Conservation (phyloP, 1,140 invertebrate genomes). For the Sminthurinus signatus region DNA sequence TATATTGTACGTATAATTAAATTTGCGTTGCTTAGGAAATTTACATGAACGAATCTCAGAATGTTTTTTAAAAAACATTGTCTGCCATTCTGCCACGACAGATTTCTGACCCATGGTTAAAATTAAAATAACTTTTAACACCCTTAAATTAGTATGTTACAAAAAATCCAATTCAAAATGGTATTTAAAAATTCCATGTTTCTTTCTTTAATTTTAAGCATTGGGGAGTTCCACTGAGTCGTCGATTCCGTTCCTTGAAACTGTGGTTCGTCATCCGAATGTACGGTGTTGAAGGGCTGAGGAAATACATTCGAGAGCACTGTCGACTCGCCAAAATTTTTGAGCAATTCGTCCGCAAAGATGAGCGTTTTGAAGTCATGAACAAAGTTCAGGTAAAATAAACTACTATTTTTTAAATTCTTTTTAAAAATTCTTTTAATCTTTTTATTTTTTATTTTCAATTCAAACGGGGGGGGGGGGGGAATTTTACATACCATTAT, state of each 20-base stretch:
- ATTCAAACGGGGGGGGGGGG: too few species aligned
- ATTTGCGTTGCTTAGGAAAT: too few species aligned
- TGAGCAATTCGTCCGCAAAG: conserved; percentile 72
- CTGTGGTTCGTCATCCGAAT: conserved; percentile 94
- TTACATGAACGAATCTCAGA: too few species aligned
- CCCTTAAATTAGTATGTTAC: not conserved
- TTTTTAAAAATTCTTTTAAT: too few species aligned
- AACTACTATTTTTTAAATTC: too few species aligned
- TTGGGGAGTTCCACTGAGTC: conserved; percentile 93
- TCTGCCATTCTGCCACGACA: too few species aligned
- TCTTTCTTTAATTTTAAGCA: conserved; percentile 55
- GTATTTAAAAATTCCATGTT: not conserved
- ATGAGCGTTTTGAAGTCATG: conserved; percentile 87
- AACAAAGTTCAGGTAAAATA: conserved; percentile 83
- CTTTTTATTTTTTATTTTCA: too few species aligned
- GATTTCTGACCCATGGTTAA: too few species aligned
- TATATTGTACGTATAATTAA: too few species aligned
- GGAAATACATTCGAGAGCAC: conserved; percentile 87
- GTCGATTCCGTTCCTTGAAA: conserved; percentile 84
- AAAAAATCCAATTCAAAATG: not conserved
- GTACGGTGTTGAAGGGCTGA: conserved; percentile 88
- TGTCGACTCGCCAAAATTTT: conserved; percentile 89
- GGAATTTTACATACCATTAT: too few species aligned
- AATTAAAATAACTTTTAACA: too few species aligned
- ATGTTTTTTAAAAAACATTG: too few species aligned